Conservation (phyloP, 2,797 vertebrate genomes). For the Diglossa cyanea region DNA sequence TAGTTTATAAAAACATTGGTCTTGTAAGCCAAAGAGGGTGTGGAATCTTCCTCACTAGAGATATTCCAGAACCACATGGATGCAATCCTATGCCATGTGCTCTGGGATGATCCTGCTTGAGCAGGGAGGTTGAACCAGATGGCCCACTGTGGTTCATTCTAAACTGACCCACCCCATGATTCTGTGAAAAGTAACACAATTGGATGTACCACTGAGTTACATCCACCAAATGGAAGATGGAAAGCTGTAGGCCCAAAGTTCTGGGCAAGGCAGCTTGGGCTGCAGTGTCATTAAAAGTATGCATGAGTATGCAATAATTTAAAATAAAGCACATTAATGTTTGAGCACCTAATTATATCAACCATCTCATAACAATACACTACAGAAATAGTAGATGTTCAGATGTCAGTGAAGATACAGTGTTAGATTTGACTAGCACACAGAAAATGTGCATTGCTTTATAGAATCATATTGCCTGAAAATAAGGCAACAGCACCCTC, state of each 20-base stretch:
- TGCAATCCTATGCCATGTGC: not conserved
- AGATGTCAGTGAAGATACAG: not conserved
- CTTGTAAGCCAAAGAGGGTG: too few relatives aligned
- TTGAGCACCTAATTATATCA: not conserved
- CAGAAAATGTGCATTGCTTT: not conserved
- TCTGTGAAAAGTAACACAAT: not conserved
- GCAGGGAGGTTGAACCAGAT: not conserved
- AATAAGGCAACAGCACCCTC: not conserved
- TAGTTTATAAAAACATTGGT: too few relatives aligned
- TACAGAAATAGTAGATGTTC: not conserved
- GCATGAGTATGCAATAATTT: not conserved
- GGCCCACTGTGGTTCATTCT: not conserved
- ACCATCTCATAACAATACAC: not conserved
- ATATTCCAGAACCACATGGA: not conserved
- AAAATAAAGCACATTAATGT: not conserved
- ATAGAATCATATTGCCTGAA: not conserved
- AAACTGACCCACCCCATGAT: not conserved
- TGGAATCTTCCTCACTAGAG: not conserved
- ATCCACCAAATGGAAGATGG: not conserved
- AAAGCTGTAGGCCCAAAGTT: not conserved
- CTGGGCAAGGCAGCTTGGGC: not conserved
- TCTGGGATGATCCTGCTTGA: not conserved
- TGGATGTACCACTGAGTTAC: not conserved
- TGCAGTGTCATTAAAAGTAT: not conserved
- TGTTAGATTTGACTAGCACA: not conserved